Base-by-base conservation (phyloP, 2,113 vertebrate genomes). In the Baryphthengus martii region DNA sequence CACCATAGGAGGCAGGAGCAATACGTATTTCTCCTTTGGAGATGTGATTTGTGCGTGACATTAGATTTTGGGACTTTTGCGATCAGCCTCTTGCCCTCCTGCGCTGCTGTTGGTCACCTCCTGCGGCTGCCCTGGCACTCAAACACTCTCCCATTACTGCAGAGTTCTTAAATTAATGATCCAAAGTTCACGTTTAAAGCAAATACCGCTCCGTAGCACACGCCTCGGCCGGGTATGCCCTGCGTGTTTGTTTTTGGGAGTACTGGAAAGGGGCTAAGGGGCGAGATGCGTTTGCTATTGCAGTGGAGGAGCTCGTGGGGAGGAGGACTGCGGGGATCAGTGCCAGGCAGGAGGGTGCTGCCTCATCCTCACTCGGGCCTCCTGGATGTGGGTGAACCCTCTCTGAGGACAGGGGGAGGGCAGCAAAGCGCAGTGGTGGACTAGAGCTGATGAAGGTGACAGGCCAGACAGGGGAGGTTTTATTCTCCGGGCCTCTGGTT, bases 181-280 rank as follows among this genome's bases (percentile, higher is more conserved):
- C 24, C 66, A n/a, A 70, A 81, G 6, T 39, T 88, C 37, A 4
- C 28, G 56, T 18, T 21, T 47, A 26, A 33, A 78, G 44, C 37
- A 63, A 47, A 24, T 13, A 15, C 24, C 0, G 0, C 49, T 61
- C 58, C 35, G 0, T 0, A 3, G 61, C 16, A 4, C 0, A 1
- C 9, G 3, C 4, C 29, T 62, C 16, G 62, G 45, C 23, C 1
- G 2, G 16, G 39, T 45, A 25, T 66, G 55, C 45, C 31, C 5
- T 28, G 3, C 21, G 0, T 1, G 8, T 6, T 24, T 63, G 20
- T 21, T 55, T 23, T 7, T 18, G 28, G 66, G 59, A 73, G 59
- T 16, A 42, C 15, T 44, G 50, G 50, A 20, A 5, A 2, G 6
- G 45, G 37, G 24, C 17, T 8, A 4, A 55, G 66, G 11, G 6